Evolutionary conservation across 1,140 invertebrate species (phyloP), one percentile per base, ranked within the genome.

Genomic region (Pteromalus puparum): DNA sequence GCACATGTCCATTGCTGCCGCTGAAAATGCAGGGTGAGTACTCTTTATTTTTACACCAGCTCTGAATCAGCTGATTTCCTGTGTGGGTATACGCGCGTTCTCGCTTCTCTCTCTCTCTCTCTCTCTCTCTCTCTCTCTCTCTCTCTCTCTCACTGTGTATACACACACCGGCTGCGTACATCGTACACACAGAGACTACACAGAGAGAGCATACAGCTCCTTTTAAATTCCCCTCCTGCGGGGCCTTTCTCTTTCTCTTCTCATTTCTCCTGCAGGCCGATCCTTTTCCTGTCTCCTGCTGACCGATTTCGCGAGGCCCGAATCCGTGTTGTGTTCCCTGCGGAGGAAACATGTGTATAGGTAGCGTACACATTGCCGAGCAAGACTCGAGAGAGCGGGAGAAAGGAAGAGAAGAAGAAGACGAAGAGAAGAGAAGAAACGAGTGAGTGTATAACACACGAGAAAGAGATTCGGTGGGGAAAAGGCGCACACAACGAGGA

Each of bases 1-100:
- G 92, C 94, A 94, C 93, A 94, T 94, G 94, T 94, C 93, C 93
- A 94, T 94, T 94, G 93, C 92, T 94, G 93, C 93, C 91, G 91
- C 94, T 93, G 94, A 94, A 94, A 94, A 94, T 94, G 94, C 94
- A 94, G 94, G 94, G 94, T 94, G 88, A 94, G 94, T 92, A 70
- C 65, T 81, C 79, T 85, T 82, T 82, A 67, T 82, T 65, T 74
- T 74, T 2, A 53, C n/a, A 30, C n/a, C 13, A 13, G 6, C 21
- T 9, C 3, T 10, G 65, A 70, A 74, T 86, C 84, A 87, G 84
- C 86, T 86, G 86, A 87, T 87, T 83, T 85, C 84, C 74, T 82
- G 61, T 83, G 68, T 73, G 78, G 73, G 53, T 79, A 53, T 18
- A 18, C 18, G 18, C 48, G 18, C 48, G 0, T 18, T 18, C 48